These are phyloP conservation scores for Drosophila teissieri DNA, from an alignment of 1,140 invertebrate species.

Conservation along the genomic window DNA sequence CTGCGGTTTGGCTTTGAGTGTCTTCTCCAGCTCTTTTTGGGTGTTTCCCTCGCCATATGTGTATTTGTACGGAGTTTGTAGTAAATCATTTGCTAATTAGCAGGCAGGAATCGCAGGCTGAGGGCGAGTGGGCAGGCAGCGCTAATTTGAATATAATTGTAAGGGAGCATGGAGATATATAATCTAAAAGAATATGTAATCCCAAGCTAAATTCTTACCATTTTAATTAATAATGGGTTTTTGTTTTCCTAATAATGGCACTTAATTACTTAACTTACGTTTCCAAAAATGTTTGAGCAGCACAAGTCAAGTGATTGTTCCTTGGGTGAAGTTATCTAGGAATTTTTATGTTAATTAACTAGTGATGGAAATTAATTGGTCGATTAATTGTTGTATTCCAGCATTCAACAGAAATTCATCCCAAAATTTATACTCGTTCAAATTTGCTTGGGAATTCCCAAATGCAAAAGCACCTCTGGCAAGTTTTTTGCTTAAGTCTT, in stretches of 20 bases:
- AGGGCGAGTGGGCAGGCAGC: slow-evolving; percentile 14
- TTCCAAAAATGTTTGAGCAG: not conserved
- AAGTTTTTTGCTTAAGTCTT: slow-evolving; percentile 64
- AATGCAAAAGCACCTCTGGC: slow-evolving; percentile 33
- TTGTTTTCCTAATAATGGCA: not conserved
- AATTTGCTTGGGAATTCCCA: slow-evolving; percentile 44
- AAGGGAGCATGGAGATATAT: not conserved
- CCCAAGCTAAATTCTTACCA: not conserved
- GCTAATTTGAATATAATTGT: slow-evolving; percentile 50
- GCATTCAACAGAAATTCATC: slow-evolving; percentile 17
- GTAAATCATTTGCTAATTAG: slow-evolving; percentile 60
- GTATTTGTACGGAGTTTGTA: slow-evolving; percentile 35
- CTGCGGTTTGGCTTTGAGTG: slow-evolving; percentile 60
- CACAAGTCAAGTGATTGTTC: not conserved
- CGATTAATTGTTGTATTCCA: slow-evolving; percentile 26
- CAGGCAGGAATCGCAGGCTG: slow-evolving; percentile 14
- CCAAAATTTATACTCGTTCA: slow-evolving; percentile 10
- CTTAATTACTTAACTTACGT: not conserved
- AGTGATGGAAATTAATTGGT: slow-evolving; percentile 35
- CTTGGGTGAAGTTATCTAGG: not conserved
- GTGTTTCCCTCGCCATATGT: slow-evolving; percentile 53
- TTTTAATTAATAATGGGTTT: too few relatives aligned
- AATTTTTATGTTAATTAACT: slow-evolving; percentile 16
- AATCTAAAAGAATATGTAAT: too few relatives aligned
- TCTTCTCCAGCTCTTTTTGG: slow-evolving; percentile 64